phyloP scores from a whole-genome alignment of 2,113 vertebrate genomes.

The Bujurquina vittata region DNA sequence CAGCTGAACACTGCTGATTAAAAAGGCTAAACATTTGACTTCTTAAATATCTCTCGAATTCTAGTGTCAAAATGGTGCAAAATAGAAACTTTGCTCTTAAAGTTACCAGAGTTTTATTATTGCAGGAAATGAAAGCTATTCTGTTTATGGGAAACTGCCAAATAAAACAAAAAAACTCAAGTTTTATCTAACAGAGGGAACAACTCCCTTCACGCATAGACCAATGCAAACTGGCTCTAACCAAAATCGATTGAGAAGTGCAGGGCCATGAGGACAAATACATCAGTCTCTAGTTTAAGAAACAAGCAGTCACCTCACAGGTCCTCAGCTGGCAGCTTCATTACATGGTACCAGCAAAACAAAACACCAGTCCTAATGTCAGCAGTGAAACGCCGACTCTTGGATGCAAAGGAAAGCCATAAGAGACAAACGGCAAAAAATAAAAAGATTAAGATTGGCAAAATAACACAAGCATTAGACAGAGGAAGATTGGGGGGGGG shows the following conservation, averaged over 20 bases:
- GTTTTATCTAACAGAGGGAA: neutral
- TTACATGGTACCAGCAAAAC: neutral
- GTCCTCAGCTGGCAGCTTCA: neutral
- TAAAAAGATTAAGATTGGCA: neutral
- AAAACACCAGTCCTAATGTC: neutral
- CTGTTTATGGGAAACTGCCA: neutral
- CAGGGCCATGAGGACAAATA: neutral
- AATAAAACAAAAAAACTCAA: neutral
- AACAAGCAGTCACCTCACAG: slow-evolving; percentile 1
- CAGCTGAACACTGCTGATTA: neutral
- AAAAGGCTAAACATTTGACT: neutral
- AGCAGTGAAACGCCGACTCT: neutral
- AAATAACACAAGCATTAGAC: slow-evolving; percentile 2
- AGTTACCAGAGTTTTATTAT: neutral
- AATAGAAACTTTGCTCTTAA: neutral
- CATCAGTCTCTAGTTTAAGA: slow-evolving; percentile 6
- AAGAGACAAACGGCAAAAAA: neutral
- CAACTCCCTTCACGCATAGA: neutral
- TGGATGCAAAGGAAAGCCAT: neutral
- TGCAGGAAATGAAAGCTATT: neutral
- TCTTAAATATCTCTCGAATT: neutral
- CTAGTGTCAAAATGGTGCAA: neutral
- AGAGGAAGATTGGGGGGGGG: neutral
- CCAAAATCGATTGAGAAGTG: neutral
- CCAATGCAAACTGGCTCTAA: neutral